phyloP scores from a whole-genome alignment of 92 coral and sea anemone genomes.

The Palythoa heliodiscus region DNA sequence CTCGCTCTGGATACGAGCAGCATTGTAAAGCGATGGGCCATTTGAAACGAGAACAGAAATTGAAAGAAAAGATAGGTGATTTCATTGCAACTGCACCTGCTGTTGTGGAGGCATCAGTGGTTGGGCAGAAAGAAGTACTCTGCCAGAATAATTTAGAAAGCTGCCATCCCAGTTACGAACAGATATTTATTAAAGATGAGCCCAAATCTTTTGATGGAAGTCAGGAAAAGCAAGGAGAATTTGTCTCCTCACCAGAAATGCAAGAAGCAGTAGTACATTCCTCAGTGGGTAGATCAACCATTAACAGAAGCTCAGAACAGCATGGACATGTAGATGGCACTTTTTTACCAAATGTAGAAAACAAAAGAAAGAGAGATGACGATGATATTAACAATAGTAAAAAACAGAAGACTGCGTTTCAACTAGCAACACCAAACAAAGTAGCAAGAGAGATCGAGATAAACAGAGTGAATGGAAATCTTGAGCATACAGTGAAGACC shows the following conservation, averaged over 20 bases:
- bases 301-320: background rate
- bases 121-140: background rate
- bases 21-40: background rate
- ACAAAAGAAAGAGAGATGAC: background rate
- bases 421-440: background rate
- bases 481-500: no score
- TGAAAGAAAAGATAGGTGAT: no score
- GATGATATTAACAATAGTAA: background rate
- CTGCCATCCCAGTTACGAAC: background rate
- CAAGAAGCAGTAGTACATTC: background rate
- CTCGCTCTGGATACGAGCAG: background rate
- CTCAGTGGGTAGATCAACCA: background rate
- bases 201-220: background rate
- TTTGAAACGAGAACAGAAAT: background rate
- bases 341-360: background rate
- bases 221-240: background rate
- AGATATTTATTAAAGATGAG: no score
- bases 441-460: no score
- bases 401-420: background rate
- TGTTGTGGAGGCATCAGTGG: no score
- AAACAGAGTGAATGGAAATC: no score
- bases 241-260: background rate
- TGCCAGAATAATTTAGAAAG: no score
- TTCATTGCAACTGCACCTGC: no score
- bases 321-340: background rate